Conservation (phyloP, 2,888 invertebrate genomes). For the Malthinus flaveolus region DNA sequence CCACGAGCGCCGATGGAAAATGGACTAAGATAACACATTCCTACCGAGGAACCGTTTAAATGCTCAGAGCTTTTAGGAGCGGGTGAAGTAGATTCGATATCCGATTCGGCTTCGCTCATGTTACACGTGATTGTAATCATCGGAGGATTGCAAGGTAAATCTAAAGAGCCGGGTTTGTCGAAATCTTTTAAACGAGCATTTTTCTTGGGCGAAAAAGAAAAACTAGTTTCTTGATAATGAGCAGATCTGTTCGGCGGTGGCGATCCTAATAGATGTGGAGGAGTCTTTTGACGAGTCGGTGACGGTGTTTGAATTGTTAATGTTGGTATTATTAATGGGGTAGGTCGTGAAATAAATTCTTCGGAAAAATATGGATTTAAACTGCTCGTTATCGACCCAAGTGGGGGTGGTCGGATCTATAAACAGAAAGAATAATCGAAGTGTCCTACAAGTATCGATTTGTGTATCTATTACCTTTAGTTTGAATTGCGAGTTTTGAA, state of each 20-base stretch:
- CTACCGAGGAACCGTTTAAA: slow-evolving; percentile 55
- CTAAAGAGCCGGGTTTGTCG: slow-evolving; percentile 65
- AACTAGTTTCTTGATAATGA: slow-evolving; percentile 40
- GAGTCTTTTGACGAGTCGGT: slow-evolving; percentile 62
- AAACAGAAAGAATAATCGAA: slow-evolving; percentile 35
- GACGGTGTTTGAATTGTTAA: slow-evolving; percentile 70
- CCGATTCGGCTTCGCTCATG: slow-evolving; percentile 75
- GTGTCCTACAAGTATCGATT: background rate
- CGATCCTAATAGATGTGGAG: slow-evolving; percentile 58
- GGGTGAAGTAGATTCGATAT: slow-evolving; percentile 69
- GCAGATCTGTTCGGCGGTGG: slow-evolving; percentile 60
- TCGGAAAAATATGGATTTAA: slow-evolving; percentile 45
- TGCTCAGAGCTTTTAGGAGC: slow-evolving; percentile 55
- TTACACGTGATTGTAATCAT: slow-evolving; percentile 76
- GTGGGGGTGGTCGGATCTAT: slow-evolving; percentile 60
- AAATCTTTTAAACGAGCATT: slow-evolving; percentile 58
- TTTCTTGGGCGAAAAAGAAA: slow-evolving; percentile 36
- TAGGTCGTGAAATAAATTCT: slow-evolving; percentile 31
- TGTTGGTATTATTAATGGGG: slow-evolving; percentile 65
- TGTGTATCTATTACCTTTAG: slow-evolving; percentile 22
- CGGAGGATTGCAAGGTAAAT: slow-evolving; percentile 67
- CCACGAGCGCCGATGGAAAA: slow-evolving; percentile 73
- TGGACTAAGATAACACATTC: slow-evolving; percentile 77
- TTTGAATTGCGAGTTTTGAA: slow-evolving; percentile 29
- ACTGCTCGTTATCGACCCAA: slow-evolving; percentile 51